Evolutionary conservation across 2,888 invertebrate species (phyloP).

Genomic region (Amphipyra tragopoginis): DNA sequence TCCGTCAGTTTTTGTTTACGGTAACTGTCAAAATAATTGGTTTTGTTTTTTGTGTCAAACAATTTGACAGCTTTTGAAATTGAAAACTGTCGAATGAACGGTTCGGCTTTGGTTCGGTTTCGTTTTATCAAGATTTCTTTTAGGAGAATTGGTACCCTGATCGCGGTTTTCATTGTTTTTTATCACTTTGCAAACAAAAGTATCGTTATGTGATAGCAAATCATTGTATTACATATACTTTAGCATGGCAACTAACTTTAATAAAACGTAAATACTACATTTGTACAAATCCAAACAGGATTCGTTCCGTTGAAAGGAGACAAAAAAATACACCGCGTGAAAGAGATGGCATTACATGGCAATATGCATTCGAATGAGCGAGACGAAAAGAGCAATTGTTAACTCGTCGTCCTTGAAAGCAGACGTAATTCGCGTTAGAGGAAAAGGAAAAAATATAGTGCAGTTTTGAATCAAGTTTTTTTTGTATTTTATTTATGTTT

Average conservation of each 20-base stretch:
- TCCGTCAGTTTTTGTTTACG: no score
- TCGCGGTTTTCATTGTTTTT: no score
- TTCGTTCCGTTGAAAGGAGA: constrained; percentile 6
- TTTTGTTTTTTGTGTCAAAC: no score
- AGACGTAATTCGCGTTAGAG: constrained; percentile 19
- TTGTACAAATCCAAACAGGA: constrained; percentile 17
- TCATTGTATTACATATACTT: no score
- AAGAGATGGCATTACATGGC: constrained; percentile 13
- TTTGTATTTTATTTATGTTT: not conserved
- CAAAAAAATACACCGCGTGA: constrained; percentile 3
- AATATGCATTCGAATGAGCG: constrained; percentile 7
- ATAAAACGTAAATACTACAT: not conserved
- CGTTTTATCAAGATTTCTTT: no score
- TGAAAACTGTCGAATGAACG: no score
- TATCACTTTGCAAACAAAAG: no score
- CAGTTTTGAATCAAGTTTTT: not conserved
- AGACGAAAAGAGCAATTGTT: constrained; percentile 30
- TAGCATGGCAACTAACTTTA: not conserved
- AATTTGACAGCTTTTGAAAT: no score
- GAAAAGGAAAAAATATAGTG: constrained; percentile 17
- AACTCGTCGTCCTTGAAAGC: constrained; percentile 34
- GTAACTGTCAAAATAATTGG: no score
- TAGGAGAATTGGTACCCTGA: no score
- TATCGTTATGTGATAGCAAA: no score
- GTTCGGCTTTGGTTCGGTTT: no score